A percentile compares a stretch with the other conserved stretches of the same genome.
phyloP scores from a whole-genome alignment of 2,888 invertebrate species.

The Temnothorax rugatulus region DNA sequence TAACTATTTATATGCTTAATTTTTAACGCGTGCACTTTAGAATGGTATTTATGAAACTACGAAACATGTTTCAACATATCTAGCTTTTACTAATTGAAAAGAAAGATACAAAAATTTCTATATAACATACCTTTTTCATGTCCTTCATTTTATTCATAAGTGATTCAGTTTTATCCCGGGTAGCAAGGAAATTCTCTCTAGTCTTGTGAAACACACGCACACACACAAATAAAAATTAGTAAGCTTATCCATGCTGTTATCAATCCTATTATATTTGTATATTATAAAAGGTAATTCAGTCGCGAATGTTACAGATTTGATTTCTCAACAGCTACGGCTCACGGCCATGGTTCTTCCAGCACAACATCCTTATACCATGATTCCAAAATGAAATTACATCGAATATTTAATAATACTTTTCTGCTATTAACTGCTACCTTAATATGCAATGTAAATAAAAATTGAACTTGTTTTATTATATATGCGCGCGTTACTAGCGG shows the following conservation, averaged over 20 bases:
- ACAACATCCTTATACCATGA: not conserved
- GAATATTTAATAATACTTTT: slow-evolving; percentile 1
- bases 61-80: not conserved
- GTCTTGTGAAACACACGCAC: slow-evolving; percentile 89
- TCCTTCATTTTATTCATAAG: slow-evolving; percentile 99
- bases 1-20: slow-evolving; percentile 7
- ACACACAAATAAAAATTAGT: slow-evolving; percentile 77
- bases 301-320: slow-evolving; percentile 54
- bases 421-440: not conserved
- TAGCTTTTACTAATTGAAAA: not conserved
- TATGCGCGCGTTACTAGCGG: not conserved
- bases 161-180: slow-evolving; percentile 95
- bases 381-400: slow-evolving; percentile 4
- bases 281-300: slow-evolving; percentile 62
- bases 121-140: slow-evolving; percentile 92
- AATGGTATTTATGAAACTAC: slow-evolving; percentile 2
- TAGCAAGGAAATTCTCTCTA: slow-evolving; percentile 96
- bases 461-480: slow-evolving; percentile 6
- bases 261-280: slow-evolving; percentile 63
- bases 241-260: slow-evolving; percentile 80
- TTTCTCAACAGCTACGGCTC: not conserved
- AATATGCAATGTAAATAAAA: not conserved
- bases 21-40: slow-evolving; percentile 9
- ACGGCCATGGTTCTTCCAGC: not conserved
- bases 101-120: slow-evolving; percentile 36